phyloP scores from a whole-genome alignment of 2,113 vertebrate genomes.

The Hippocampus comes region DNA sequence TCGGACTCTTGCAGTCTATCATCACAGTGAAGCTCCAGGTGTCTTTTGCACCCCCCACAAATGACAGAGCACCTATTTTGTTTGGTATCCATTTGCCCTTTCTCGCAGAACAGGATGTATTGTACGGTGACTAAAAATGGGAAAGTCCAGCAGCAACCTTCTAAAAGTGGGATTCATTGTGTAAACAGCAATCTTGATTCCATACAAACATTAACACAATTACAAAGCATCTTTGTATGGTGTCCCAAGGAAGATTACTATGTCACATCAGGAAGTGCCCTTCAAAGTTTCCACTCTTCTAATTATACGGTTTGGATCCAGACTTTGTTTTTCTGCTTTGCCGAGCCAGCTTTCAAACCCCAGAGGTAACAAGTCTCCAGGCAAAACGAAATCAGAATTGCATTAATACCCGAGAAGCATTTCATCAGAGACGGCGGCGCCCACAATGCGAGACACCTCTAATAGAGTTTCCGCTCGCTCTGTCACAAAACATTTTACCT shows the following conservation, averaged over 20 bases:
- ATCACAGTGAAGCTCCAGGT: no score
- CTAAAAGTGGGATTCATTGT: conserved; percentile 14
- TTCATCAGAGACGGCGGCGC: conserved; percentile 79
- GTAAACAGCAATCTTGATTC: conserved; percentile 36
- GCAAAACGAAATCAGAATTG: conserved; percentile 79
- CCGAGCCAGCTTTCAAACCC: conserved; percentile 61
- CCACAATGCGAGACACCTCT: conserved; percentile 81
- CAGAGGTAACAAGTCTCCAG: conserved; percentile 77
- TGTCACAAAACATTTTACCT: conserved; percentile 69
- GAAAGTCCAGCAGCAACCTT: conserved; percentile 2
- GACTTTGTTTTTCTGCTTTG: conserved; percentile 57
- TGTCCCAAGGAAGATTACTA: conserved; percentile 34
- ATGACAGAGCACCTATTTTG: neutral
- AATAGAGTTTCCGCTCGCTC: conserved; percentile 84
- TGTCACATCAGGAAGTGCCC: conserved; percentile 43
- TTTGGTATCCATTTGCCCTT: neutral
- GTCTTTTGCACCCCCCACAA: neutral
- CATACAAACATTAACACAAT: conserved; percentile 47
- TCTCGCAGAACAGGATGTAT: neutral
- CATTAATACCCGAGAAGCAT: conserved; percentile 82
- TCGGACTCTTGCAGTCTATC: no score
- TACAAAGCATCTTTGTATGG: conserved; percentile 36
- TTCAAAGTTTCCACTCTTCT: conserved; percentile 54
- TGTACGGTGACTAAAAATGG: neutral
- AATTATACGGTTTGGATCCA: conserved; percentile 44